Conservation (phyloP, 2,888 invertebrate species). For the Microdon myrmicae region DNA sequence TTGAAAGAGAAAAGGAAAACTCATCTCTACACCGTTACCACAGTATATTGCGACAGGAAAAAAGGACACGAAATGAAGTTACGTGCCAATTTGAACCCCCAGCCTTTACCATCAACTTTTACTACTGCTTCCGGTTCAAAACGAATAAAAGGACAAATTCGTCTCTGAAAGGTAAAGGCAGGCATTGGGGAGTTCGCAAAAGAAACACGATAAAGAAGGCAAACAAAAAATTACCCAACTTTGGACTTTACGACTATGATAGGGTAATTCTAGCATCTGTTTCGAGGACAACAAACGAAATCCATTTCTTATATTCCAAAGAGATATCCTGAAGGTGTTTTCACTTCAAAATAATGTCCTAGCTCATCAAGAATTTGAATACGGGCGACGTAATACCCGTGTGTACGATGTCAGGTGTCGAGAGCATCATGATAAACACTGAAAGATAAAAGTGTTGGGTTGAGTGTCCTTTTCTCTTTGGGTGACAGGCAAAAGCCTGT, state of each 20-base stretch:
- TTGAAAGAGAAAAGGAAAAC: conserved; percentile 44
- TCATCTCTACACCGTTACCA: conserved; percentile 25
- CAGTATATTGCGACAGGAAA: conserved; percentile 11
- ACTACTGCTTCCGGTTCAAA: background rate
- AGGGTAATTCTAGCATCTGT: conserved; percentile 32
- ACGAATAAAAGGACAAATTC: conserved; percentile 12
- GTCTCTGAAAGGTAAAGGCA: conserved; percentile 33
- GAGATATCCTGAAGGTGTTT: conserved; percentile 36
- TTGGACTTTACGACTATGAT: conserved; percentile 31
- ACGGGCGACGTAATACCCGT: conserved; percentile 44
- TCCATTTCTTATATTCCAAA: conserved; percentile 6
- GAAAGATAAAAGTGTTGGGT: conserved; percentile 10
- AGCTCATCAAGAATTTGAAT: conserved; percentile 40
- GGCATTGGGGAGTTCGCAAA: too few species aligned
- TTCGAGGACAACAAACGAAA: conserved; percentile 17
- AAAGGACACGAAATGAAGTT: conserved; percentile 44
- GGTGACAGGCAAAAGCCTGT: conserved; percentile 13
- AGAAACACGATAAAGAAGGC: conserved; percentile 26
- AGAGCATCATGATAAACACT: conserved; percentile 10
- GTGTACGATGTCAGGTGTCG: conserved; percentile 38
- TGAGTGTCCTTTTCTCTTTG: conserved; percentile 16
- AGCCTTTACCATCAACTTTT: conserved; percentile 2
- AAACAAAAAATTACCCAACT: too few species aligned
- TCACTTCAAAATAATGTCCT: background rate
- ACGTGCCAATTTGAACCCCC: conserved; percentile 44